Evolutionary conservation across 2,797 vertebrate species (phyloP), one percentile per base, ranked within the genome.

Genomic region (Menidia menidia): DNA sequence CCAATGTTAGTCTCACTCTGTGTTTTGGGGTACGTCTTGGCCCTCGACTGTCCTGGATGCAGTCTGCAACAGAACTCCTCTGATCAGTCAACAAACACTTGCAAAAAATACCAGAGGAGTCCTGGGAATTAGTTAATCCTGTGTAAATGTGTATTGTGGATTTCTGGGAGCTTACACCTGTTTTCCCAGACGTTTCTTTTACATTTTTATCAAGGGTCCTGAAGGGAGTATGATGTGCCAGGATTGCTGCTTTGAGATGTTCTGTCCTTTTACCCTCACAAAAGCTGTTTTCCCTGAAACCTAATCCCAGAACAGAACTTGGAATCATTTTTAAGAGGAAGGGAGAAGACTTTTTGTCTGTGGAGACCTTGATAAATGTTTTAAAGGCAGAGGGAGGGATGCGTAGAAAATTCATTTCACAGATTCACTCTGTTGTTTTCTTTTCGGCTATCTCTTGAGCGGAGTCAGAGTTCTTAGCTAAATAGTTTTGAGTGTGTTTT

Each of bases 111-210:
- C 71, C 60, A 39, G 39, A 52, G 57, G 66, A 47, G 65, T 64
- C 73, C 33, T 12, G 85, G 81, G 83, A 83, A 72, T 85, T 73
- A 70, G 39, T 76, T 87, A 85, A 89, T 83, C 85, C 82, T 59
- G 57, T 65, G 65, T 81, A 81, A 84, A 82, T 83, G 79, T 85
- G 81, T 89, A 90, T 86, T 85, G 80, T 82, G 81, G 84, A 80
- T 88, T 88, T 80, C 60, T 79, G 64, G 72, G 43, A 39, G 75
- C 75, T 84, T 84, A 82, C 76, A 71, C 73, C 73, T 63, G 60
- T 77, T 82, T 80, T 79, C 81, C 84, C 87, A 2, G 32, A 71
- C 73, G 79, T 80, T 42, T 74, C 55, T 76, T 25, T 25, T 25
- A 25, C 25, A 25, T 25, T 25, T 25, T 25, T 44, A 66, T 69